Conservation (phyloP, 1,140 invertebrate genomes). For the Heterodera carotae region DNA sequence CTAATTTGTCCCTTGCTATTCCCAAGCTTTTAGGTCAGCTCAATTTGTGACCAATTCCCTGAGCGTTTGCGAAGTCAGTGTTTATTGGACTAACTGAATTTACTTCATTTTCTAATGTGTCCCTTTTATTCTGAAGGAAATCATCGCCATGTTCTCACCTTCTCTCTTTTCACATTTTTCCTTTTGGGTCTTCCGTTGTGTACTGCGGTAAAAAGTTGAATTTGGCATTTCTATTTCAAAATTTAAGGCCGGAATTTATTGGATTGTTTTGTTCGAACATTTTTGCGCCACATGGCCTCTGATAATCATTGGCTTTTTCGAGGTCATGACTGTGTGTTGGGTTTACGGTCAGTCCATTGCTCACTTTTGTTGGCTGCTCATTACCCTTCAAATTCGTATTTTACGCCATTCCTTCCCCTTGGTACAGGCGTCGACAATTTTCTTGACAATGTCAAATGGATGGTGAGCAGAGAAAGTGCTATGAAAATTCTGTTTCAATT, state of each 20-base stretch:
- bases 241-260: constrained; percentile 61
- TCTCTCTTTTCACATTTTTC: constrained; percentile 53
- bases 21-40: constrained; percentile 30
- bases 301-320: constrained; percentile 62
- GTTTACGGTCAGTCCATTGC: constrained; percentile 46
- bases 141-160: constrained; percentile 62
- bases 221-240: not conserved
- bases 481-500: not conserved
- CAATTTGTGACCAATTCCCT: constrained; percentile 63
- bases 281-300: constrained; percentile 61
- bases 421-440: constrained; percentile 60
- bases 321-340: constrained; percentile 62
- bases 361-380: constrained; percentile 11
- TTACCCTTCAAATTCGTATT: constrained; percentile 10
- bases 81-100: not conserved
- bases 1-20: not conserved
- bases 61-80: constrained; percentile 47
- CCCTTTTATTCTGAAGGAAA: constrained; percentile 33
- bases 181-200: constrained; percentile 58
- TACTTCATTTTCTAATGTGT: not conserved
- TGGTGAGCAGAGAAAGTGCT: constrained; percentile 5
- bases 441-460: constrained; percentile 62
- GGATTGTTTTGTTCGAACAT: constrained; percentile 60
- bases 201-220: constrained; percentile 36
- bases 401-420: constrained; percentile 5